Base-by-base conservation (phyloP, 2,888 invertebrate genomes). In the Tetropium fuscum region DNA sequence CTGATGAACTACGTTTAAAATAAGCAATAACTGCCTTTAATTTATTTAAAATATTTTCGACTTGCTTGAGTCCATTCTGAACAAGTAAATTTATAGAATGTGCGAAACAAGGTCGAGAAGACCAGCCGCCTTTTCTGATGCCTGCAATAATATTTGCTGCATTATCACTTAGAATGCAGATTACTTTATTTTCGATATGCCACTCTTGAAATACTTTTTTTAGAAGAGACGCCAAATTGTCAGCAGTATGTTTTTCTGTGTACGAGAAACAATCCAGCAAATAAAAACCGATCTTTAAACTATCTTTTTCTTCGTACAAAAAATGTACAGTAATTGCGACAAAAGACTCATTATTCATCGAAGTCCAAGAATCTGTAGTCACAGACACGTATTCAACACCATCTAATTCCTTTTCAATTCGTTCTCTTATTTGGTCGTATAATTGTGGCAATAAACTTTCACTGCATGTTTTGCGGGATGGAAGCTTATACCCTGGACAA, bases 341-440 rank as follows among this genome's bases (percentile, higher is more conserved):
- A 57, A 58, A 76, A 47, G 63, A 66, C 34, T 74, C 70, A 45
- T 69, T 71, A 63, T 59, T 71, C 36, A 63, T 53, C 45, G 74
- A 77, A 22, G 73, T 76, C 73, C 74, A 76, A 10, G 60, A 62
- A 64, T 77, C 75, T 16, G 74, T 76, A 38, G 72, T 74, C 40
- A 72, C 53, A 51, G 63, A 67, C 53, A 74, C 60, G 49, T 60
- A 65, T 55, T 60, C 61, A 49, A 51, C 54, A 6, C 7, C 15
- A 19, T 49, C 49, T 34, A 72, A 55, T 32, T 63, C 18, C 15
- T 51, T 53, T 36, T 58, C 27, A 38, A 68, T 51, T 48, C 47
- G 53, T 58, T 64, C 63, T 38, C 34, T 53, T 10, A 56, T 60
- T 32, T 60, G 57, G 20, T 66, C 45, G 56, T 64, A 70, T 47